Base-by-base conservation (phyloP, 2,797 vertebrate species). In the Neomorphus geoffroyi region DNA sequence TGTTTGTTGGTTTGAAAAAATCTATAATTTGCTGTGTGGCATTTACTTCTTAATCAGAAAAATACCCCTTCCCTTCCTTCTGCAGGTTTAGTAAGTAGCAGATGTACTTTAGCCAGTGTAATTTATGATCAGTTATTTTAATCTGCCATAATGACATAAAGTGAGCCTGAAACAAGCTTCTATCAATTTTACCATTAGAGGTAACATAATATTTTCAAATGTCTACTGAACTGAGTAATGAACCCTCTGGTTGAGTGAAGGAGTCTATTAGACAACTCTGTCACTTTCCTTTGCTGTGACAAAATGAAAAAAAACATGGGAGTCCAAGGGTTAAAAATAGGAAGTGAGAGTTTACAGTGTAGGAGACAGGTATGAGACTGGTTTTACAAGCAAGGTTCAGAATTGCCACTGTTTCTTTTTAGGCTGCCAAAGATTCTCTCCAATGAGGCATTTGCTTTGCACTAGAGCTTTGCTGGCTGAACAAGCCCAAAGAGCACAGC, bases 71-170 rank as follows among this genome's bases (percentile, higher is more conserved):
- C 22, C 18, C 78, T 94, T 97, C 41, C 88, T 93, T 88, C 93
- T 95, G 73, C 88, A 96, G 89, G 84, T 94, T 96, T 96, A 96
- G 88, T 95, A 94, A 93, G 73, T 90, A 96, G 92, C 79, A 94
- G 86, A 94, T 96, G 87, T 96, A 96, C 88, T 97, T 97, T 86
- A 97, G 88, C 88, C 66, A 83, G 48, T 23, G n/a, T 96, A 97
- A 97, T 97, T 97, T 97, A 95, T 95, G 96, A 97, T 96, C 95
- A 94, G 92, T 94, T 96, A 96, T 96, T 97, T 98, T 97, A 97
- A 97, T 97, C 89, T 96, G 79, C 96, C 77, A 81, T 94, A 97
- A 97, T 96, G 96, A 89, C 92, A 95, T 95, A 96, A 96, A 97
- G 93, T 85, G 91, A 97, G 88, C 50, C 90, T 96, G 96, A 95